Evolutionary conservation across 1,140 invertebrate species (phyloP).

Genomic region (Drosophila asahinai): DNA sequence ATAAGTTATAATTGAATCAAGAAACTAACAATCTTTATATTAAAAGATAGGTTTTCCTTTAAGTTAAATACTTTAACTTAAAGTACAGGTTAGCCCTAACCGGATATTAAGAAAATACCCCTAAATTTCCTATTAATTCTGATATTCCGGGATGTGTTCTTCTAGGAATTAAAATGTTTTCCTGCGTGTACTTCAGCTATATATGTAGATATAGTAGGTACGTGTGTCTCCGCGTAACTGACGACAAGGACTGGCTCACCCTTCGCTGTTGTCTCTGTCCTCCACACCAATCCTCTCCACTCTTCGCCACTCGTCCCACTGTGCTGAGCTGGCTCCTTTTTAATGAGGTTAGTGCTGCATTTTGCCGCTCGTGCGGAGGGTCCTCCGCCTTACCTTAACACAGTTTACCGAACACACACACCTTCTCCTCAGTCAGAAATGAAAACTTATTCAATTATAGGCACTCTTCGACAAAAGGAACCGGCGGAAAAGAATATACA

Average conservation of each 20-base stretch:
- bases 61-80: background rate
- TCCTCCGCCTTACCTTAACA: conserved; percentile 59
- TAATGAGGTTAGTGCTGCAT: conserved; percentile 76
- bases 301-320: conserved; percentile 5
- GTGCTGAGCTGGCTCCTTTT: conserved; percentile 58
- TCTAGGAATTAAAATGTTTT: too few relatives aligned
- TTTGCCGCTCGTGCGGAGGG: conserved; percentile 41
- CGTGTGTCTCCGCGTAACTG: conserved; percentile 31
- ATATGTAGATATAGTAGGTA: background rate
- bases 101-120: background rate
- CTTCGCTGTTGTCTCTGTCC: conserved; percentile 49
- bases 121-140: background rate
- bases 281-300: background rate
- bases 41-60: too few relatives aligned
- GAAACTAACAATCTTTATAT: background rate
- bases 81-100: background rate
- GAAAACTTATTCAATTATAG: conserved; percentile 81
- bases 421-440: conserved; percentile 55
- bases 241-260: conserved; percentile 31
- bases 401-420: conserved; percentile 55
- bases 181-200: conserved; percentile 12
- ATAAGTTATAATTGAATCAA: background rate
- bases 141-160: too few relatives aligned
- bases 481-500: conserved; percentile 27
- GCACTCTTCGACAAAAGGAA: conserved; percentile 65